A percentile compares a stretch with the other conserved stretches of the same genome.
phyloP scores from a whole-genome alignment of 1,140 invertebrate genomes.

The Conus ventricosus region DNA sequence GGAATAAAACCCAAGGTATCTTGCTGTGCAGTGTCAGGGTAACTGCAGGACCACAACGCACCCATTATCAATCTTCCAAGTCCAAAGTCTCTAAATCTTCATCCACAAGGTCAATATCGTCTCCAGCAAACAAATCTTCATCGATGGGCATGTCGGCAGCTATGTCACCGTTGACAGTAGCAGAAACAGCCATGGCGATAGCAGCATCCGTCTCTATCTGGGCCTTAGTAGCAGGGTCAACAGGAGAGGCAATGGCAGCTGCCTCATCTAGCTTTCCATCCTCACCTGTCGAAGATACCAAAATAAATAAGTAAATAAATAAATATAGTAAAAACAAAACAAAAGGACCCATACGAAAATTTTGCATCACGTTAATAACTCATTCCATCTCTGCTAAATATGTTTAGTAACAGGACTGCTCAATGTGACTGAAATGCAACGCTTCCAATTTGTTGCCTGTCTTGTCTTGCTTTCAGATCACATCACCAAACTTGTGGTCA shows the following conservation, averaged over 20 bases:
- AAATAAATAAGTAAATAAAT: neutral
- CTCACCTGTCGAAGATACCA: slow-evolving; percentile 41
- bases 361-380: neutral
- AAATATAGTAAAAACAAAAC: neutral
- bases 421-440: no score
- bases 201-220: slow-evolving; percentile 57
- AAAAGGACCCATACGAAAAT: neutral
- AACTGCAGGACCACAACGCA: neutral
- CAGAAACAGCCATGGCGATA: slow-evolving; percentile 65
- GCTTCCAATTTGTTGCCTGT: no score
- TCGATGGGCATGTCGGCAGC: slow-evolving; percentile 85
- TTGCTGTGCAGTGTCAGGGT: neutral
- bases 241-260: slow-evolving; percentile 51
- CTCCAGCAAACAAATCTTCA: slow-evolving; percentile 94
- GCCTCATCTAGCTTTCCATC: slow-evolving; percentile 62
- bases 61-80: slow-evolving; percentile 54
- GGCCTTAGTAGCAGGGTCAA: slow-evolving; percentile 27
- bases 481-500: no score
- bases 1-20: neutral
- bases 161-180: slow-evolving; percentile 62
- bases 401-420: no score
- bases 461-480: no score
- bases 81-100: slow-evolving; percentile 83
- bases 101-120: slow-evolving; percentile 88
- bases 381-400: no score